phyloP scores from a whole-genome alignment of 92 coral and sea anemone species.

The Phenganax stokvisi region DNA sequence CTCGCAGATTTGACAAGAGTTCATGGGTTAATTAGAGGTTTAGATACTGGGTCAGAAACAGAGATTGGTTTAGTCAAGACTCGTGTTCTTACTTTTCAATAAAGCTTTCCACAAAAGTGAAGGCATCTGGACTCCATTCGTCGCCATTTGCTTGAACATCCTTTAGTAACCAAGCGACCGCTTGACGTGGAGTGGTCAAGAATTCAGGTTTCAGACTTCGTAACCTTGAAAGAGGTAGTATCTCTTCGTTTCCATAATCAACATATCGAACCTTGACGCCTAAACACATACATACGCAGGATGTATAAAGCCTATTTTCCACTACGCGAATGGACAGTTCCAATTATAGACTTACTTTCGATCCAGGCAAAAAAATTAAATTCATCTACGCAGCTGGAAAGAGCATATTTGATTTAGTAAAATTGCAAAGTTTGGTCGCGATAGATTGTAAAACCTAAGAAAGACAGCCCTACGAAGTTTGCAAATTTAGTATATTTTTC shows the following conservation, averaged over 20 bases:
- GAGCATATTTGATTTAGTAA: too few species aligned
- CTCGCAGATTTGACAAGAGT: too few species aligned
- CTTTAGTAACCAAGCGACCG: constrained; percentile 50
- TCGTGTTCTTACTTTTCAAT: not conserved
- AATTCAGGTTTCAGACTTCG: constrained; percentile 48
- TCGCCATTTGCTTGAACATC: constrained; percentile 47
- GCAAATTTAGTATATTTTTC: too few species aligned
- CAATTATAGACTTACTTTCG: not conserved
- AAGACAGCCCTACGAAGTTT: too few species aligned
- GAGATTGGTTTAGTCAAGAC: too few species aligned
- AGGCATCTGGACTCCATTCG: constrained; percentile 29
- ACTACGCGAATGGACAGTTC: not conserved
- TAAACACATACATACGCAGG: not conserved
- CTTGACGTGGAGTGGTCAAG: constrained; percentile 61
- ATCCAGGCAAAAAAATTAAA: too few species aligned
- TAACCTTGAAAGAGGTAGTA: constrained; percentile 46
- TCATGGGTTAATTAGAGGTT: too few species aligned
- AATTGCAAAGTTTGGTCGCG: too few species aligned
- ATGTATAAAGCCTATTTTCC: not conserved
- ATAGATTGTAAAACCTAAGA: too few species aligned
- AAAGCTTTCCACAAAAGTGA: not conserved
- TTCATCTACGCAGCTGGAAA: too few species aligned
- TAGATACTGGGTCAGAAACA: too few species aligned
- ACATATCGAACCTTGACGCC: constrained; percentile 40
- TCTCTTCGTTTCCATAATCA: constrained; percentile 49